Conservation (phyloP, 2,113 vertebrate species). For the Pongo abelii region DNA sequence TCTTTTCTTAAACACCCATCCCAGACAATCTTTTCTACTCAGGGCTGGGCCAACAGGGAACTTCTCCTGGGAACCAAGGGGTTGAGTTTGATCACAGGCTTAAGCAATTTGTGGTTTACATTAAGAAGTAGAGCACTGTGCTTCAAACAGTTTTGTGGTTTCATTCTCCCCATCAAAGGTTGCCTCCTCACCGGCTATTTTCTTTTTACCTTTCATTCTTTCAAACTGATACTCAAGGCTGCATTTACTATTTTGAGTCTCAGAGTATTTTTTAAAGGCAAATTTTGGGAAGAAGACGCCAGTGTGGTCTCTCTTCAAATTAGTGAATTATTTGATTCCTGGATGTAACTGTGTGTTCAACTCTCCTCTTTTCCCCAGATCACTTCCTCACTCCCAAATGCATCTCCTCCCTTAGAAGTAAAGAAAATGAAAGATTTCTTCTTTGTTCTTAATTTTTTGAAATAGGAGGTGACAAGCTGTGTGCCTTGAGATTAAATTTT, state of each 20-base stretch:
- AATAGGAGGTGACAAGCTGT: background rate
- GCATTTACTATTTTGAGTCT: conserved; percentile 17
- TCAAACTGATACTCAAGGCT: background rate
- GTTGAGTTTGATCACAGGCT: conserved; percentile 35
- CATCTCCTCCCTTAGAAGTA: background rate
- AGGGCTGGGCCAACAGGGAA: background rate
- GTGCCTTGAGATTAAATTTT: background rate
- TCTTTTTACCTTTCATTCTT: conserved; percentile 60
- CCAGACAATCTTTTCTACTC: background rate
- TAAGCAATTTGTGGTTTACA: conserved; percentile 43
- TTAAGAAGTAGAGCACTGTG: background rate
- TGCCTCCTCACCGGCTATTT: conserved; percentile 17
- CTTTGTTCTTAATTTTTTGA: background rate
- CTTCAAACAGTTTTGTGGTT: conserved; percentile 52
- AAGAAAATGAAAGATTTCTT: background rate
- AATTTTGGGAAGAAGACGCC: background rate
- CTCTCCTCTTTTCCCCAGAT: background rate
- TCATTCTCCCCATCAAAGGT: background rate
- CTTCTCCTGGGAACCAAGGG: background rate
- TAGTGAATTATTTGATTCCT: background rate
- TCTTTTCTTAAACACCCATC: background rate
- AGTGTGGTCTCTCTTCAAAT: background rate
- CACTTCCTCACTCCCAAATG: background rate
- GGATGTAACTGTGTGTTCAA: background rate
- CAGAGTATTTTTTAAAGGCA: background rate